Conservation (phyloP, 2,888 invertebrate genomes). For the Heliothis peltigera region DNA sequence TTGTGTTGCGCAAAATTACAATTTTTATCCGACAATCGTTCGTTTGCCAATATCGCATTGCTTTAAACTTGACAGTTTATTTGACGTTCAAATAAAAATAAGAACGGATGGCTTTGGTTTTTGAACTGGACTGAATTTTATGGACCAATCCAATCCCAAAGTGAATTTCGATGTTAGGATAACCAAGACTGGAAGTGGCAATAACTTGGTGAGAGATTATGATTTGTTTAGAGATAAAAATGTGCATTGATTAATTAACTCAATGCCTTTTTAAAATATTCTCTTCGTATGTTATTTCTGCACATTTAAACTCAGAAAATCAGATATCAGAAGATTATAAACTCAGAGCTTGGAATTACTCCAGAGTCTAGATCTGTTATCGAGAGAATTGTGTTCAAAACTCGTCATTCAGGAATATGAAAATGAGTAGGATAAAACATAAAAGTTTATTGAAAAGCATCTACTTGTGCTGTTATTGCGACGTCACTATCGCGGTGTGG, state of each 20-base stretch:
- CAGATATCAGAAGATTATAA: too few relatives aligned
- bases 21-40: constrained; percentile 44
- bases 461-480: constrained; percentile 74
- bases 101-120: constrained; percentile 38
- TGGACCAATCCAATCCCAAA: constrained; percentile 37
- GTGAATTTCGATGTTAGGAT: constrained; percentile 48
- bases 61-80: constrained; percentile 41
- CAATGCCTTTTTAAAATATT: constrained; percentile 28
- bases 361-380: not conserved
- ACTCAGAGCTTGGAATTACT: constrained; percentile 14
- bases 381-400: constrained; percentile 22
- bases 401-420: constrained; percentile 62
- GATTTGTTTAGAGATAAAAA: constrained; percentile 8
- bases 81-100: constrained; percentile 44
- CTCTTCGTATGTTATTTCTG: too few relatives aligned
- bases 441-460: constrained; percentile 77
- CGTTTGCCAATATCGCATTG: constrained; percentile 26
- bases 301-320: too few relatives aligned
- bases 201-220: constrained; percentile 9
- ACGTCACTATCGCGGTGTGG: constrained; percentile 75
- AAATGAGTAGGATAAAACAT: constrained; percentile 76
- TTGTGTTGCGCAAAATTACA: constrained; percentile 51
- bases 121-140: constrained; percentile 37
- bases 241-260: constrained; percentile 33
- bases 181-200: constrained; percentile 26